Percentiles rank a stretch among this genome's conserved stretches.
Evolutionary conservation across 2,797 vertebrate genomes (phyloP).

Genomic region (Hypotaenidia philippensis): DNA sequence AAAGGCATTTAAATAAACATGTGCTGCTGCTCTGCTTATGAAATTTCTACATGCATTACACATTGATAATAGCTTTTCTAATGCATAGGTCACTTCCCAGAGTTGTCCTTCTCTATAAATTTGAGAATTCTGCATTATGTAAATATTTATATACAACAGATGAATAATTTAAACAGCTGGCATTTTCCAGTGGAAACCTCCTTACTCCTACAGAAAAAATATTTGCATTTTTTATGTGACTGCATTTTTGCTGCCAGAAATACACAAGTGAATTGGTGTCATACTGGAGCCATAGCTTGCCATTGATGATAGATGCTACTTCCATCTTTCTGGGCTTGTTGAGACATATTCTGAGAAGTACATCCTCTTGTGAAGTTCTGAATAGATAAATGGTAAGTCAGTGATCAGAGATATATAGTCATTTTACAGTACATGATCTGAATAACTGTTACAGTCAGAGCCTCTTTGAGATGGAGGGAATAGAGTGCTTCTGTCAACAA

Average conservation of each 20-base stretch:
- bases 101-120: not conserved
- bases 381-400: not conserved
- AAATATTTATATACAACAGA: not conserved
- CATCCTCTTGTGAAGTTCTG: not conserved
- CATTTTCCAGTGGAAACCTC: not conserved
- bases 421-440: not conserved
- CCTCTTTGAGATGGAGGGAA: not conserved
- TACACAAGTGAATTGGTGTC: not conserved
- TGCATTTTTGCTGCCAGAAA: constrained; percentile 25
- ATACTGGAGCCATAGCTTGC: not conserved
- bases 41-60: constrained; percentile 61
- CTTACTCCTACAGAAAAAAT: not conserved
- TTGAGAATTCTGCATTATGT: not conserved
- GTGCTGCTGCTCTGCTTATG: constrained; percentile 67
- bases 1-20: constrained; percentile 72
- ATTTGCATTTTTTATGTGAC: not conserved
- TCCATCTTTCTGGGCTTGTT: not conserved
- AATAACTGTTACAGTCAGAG: not conserved
- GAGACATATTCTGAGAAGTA: not conserved
- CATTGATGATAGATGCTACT: not conserved
- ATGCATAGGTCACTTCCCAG: not conserved
- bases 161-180: constrained; percentile 33
- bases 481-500: constrained; percentile 39
- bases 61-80: constrained; percentile 34
- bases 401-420: not conserved